Evolutionary conservation across 2,888 invertebrate species (phyloP).

Genomic region (Polydrusus tereticollis): DNA sequence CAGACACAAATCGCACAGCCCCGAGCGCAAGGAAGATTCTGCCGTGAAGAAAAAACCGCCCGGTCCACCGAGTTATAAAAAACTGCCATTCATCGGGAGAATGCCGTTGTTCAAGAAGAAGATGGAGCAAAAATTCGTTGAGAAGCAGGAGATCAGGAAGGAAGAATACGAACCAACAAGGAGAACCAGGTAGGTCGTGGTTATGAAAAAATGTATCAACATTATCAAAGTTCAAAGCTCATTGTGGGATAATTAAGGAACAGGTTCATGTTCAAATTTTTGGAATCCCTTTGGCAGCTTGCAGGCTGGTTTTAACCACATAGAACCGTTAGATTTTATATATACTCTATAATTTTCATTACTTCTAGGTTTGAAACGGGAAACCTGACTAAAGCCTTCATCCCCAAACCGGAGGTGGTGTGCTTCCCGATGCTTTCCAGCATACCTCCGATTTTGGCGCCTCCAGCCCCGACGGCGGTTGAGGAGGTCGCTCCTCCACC

Average conservation of each 20-base stretch:
- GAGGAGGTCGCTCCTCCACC: constrained; percentile 33
- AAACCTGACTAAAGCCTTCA: constrained; percentile 64
- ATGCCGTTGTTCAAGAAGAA: constrained; percentile 83
- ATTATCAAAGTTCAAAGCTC: too few species aligned
- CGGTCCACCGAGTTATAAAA: constrained; percentile 72
- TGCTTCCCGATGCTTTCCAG: constrained; percentile 65
- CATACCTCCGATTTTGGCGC: constrained; percentile 51
- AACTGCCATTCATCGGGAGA: constrained; percentile 87
- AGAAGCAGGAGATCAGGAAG: constrained; percentile 69
- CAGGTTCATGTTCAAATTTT: too few species aligned
- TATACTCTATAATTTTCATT: constrained; percentile 10
- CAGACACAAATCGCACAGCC: constrained; percentile 38
- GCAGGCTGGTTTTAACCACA: neutral
- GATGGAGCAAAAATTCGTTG: constrained; percentile 66
- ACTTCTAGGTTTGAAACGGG: constrained; percentile 63
- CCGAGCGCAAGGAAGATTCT: constrained; percentile 44
- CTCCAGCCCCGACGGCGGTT: constrained; percentile 36
- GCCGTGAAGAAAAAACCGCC: constrained; percentile 60
- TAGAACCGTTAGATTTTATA: too few species aligned
- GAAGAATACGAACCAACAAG: constrained; percentile 65
- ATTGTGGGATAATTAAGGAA: too few species aligned
- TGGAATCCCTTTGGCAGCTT: neutral
- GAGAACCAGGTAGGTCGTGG: constrained; percentile 55
- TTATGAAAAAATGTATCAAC: too few species aligned
- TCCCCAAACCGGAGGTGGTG: constrained; percentile 66